A percentile compares a stretch with the other conserved stretches of the same genome.
Evolutionary conservation across 2,113 vertebrate genomes (phyloP).

Genomic region (Thermophis baileyi): DNA sequence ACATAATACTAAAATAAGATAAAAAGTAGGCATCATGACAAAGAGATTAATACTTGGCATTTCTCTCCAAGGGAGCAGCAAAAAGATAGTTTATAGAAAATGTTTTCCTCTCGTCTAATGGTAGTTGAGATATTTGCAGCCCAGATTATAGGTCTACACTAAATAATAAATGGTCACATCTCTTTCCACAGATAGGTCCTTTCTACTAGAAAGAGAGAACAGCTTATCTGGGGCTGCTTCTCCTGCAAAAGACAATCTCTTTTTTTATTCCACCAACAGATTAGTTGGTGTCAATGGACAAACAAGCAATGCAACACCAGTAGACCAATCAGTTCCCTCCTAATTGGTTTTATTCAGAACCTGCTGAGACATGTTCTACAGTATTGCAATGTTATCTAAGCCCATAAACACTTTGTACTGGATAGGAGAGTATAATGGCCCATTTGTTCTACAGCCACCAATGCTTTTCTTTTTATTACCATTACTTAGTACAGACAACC

Average conservation of each 20-base stretch:
- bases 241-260: background rate
- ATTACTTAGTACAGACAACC: background rate
- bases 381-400: background rate
- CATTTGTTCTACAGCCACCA: background rate
- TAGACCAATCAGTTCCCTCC: background rate
- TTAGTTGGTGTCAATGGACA: background rate
- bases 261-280: background rate
- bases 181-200: background rate
- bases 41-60: background rate
- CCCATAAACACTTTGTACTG: background rate
- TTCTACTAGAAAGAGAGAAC: background rate
- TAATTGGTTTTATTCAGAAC: background rate
- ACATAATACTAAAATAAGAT: background rate
- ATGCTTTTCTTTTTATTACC: background rate
- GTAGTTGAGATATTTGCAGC: background rate
- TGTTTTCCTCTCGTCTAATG: background rate
- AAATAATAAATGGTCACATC: background rate
- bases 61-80: background rate
- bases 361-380: background rate
- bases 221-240: background rate
- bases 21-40: background rate
- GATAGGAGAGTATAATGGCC: background rate
- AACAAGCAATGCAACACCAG: background rate
- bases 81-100: background rate
- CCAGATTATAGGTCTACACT: background rate